Evolutionary conservation across 30 jellyfish, hydroid and myxozoan species (phyloP), one percentile per base, ranked within the genome.

Genomic region (Aurelia coerulea): DNA sequence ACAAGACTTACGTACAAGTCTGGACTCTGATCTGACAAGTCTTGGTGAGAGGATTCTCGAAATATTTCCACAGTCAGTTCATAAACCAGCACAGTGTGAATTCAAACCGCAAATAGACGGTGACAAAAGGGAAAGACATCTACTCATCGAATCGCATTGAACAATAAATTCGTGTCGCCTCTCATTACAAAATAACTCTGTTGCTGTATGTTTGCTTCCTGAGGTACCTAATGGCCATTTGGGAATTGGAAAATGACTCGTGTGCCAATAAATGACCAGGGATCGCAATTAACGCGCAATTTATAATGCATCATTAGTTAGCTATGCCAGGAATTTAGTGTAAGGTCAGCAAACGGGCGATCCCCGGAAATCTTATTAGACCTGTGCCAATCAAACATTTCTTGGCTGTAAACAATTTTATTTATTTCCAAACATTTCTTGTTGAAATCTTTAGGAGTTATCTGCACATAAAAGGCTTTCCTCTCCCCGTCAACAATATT

Each of bases 261-360:
- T 46, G 15, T 9, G 56, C 56, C 56, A 46, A 46, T 46, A 4
- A 46, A 46, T 46, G 56, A 9, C 56, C 37, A 1, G 51, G 72
- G 70, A 46, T 65, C 35, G 80, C 80, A 66, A 79, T 79, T 64
- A 65, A 79, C 42, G 42, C 29, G 59, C 81, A 79, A 79, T 64
- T 62, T 49, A 79, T 52, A 79, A 37, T 59, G 80, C 93, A 74
- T 84, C 93, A 84, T 84, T 66, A 52, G 41, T 18, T 53, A 84
- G 72, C 1, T 73, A 84, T 84, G 63, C 65, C 37, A 84, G 81
- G 93, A 84, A 84, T 84, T 77, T 67, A 50, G 10, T 63, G 49
- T 49, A 62, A 71, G 87, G 88, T 84, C 93, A 67, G 56, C 77
- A 60, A 77, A 84, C 93, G 83, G 93, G 78, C 92, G 73, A 83